Evolutionary conservation across 2,113 vertebrate species (phyloP), one percentile per base, ranked within the genome.

Genomic region (Onychostruthus taczanowskii): DNA sequence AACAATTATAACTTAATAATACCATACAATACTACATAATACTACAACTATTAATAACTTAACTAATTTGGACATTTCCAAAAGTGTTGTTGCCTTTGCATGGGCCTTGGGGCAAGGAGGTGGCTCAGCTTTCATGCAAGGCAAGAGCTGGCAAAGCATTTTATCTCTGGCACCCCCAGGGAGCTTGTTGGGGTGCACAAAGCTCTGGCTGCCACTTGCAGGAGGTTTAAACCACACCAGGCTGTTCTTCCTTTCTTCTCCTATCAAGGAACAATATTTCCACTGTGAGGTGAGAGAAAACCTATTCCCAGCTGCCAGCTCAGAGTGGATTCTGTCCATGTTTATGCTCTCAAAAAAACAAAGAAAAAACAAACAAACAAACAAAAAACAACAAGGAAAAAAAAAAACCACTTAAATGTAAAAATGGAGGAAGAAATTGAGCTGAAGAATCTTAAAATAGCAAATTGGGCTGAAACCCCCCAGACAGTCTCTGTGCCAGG

Each of bases 401-500:
- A 52, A 52, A 52, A 30, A 53, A 12, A 28, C 7, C 31, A 7
- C 44, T 11, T 69, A 33, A 69, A 27, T 37, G 44, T 22, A 61
- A n/a, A 3, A 3, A 27, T 20, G 7, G 10, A 35, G 30, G 56
- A 50, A 30, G 47, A 89, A 64, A 53, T 12, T 43, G 63, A 58
- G 59, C 46, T 73, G 67, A 41, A 52, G 28, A 39, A 39, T 35
- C 24, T 62, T 20, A 39, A 11, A 84, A 31, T 6, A 64, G n/a
- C 5, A 69, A 87, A 85, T 31, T 24, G 39, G 39, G 12, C 30
- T 59, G 47, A 27, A 70, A 67, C 10, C 11, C 8, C 15, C 5
- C 24, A 46, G 66, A 4, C 13, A 28, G 15, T 4, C 7, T 30
- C 43, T 0, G 0, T 16, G 37, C 11, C 33, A 22, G 33, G 5